Conservation (phyloP, 35 echinoderm and acorn worm genomes). For the Heliocidaris tuberculata region DNA sequence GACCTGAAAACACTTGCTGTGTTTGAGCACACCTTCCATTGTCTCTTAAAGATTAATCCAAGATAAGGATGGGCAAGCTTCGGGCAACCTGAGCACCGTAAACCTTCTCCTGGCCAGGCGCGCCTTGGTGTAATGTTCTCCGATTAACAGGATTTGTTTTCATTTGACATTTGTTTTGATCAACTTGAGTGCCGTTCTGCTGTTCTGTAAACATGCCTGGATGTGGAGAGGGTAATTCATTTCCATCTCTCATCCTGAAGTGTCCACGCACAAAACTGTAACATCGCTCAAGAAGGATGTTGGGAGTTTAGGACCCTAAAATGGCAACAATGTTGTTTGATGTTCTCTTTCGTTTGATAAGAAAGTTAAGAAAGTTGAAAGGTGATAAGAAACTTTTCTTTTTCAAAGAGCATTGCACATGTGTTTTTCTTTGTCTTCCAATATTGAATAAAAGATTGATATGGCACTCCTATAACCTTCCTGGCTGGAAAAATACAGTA, state of each 20-base stretch:
- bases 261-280: not conserved
- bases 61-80: not conserved
- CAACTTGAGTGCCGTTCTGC: constrained; percentile 3
- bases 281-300: not conserved
- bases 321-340: not conserved
- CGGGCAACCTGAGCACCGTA: not conserved
- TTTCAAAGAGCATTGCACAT: not conserved
- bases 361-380: too few relatives aligned
- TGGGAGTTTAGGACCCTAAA: not conserved
- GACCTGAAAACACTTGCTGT: not conserved
- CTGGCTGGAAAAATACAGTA: not conserved
- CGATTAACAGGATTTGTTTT: constrained; percentile 25
- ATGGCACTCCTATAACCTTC: not conserved
- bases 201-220: constrained; percentile 25
- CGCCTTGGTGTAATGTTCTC: constrained; percentile 16
- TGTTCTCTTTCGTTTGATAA: too few relatives aligned
- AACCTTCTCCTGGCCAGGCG: not conserved
- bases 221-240: constrained; percentile 13
- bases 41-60: not conserved
- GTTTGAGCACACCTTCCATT: not conserved
- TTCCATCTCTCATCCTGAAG: constrained; percentile 11
- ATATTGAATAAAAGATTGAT: not conserved
- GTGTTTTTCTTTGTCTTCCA: not conserved
- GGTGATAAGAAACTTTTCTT: not conserved
- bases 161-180: constrained; percentile 31